Evolutionary conservation across 2,113 vertebrate genomes (phyloP).

Genomic region (Garra rufa): DNA sequence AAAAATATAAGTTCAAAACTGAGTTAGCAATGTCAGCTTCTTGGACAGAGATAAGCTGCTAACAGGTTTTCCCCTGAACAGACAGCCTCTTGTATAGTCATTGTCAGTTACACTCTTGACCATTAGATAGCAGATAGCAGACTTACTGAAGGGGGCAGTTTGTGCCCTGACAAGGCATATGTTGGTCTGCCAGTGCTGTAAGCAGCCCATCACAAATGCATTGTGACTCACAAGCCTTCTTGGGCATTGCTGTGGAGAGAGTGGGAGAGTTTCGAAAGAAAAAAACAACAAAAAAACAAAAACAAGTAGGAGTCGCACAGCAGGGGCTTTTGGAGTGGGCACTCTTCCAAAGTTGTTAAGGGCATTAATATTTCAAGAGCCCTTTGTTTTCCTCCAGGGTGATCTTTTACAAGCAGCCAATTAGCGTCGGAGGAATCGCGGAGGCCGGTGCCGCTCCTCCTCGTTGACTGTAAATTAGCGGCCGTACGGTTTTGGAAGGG

Average conservation of each 20-base stretch:
- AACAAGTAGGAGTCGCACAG: conserved; percentile 50
- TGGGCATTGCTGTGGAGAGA: conserved; percentile 30
- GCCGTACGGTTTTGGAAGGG: conserved; percentile 66
- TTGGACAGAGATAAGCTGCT: conserved; percentile 2
- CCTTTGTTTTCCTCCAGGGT: conserved; percentile 72
- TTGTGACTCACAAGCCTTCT: conserved; percentile 50
- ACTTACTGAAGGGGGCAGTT: conserved; percentile 42
- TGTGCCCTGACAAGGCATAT: conserved; percentile 52
- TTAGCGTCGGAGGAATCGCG: conserved; percentile 65
- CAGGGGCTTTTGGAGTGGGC: conserved; percentile 58
- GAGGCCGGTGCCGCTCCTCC: conserved; percentile 53
- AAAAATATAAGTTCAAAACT: not conserved
- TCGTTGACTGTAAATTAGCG: conserved; percentile 73
- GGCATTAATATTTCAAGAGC: conserved; percentile 81
- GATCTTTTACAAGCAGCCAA: conserved; percentile 74
- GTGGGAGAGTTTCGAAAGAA: conserved; percentile 43
- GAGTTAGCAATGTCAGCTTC: conserved; percentile 6
- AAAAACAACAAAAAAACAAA: not conserved
- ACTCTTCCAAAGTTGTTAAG: conserved; percentile 73
- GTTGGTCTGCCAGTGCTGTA: conserved; percentile 46
- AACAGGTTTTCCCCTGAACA: conserved; percentile 16
- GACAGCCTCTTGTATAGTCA: conserved; percentile 14
- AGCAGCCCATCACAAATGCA: conserved; percentile 44
- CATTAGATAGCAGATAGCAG: conserved; percentile 40
- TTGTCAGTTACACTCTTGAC: conserved; percentile 39